Conservation (phyloP, 2,797 vertebrate species). For the Neomorphus geoffroyi region DNA sequence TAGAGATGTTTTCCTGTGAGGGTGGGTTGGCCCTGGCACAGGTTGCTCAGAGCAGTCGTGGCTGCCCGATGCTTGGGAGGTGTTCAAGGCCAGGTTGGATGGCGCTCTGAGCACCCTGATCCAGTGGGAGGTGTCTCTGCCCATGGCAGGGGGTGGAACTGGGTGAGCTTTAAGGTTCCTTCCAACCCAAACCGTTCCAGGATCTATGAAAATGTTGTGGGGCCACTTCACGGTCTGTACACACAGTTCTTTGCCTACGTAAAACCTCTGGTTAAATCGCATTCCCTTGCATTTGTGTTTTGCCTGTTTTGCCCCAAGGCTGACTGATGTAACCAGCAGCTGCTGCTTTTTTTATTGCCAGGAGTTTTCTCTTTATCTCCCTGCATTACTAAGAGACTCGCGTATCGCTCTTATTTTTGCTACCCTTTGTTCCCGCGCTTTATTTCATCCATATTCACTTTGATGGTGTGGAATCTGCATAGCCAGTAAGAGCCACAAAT, state of each 20-base stretch:
- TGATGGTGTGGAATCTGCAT: background rate
- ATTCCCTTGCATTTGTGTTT: background rate
- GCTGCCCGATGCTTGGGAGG: no score
- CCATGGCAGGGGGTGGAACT: no score
- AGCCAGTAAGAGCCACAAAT: background rate
- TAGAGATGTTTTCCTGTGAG: no score
- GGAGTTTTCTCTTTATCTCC: background rate
- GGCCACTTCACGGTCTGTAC: background rate
- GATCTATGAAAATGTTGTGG: background rate
- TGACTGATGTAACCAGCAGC: constrained; percentile 38
- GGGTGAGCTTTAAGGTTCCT: no score
- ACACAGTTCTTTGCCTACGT: background rate
- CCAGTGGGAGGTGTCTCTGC: no score
- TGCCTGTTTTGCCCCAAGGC: background rate
- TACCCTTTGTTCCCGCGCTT: background rate
- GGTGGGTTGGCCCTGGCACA: no score
- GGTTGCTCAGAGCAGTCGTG: no score
- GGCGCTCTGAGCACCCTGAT: no score
- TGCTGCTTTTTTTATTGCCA: background rate
- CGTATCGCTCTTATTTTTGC: background rate
- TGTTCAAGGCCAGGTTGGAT: no score
- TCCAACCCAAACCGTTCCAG: no score
- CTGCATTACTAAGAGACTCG: background rate
- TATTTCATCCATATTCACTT: background rate
- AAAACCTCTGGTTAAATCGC: background rate